Conservation (phyloP, 2,797 vertebrate genomes). For the Channa striata region DNA sequence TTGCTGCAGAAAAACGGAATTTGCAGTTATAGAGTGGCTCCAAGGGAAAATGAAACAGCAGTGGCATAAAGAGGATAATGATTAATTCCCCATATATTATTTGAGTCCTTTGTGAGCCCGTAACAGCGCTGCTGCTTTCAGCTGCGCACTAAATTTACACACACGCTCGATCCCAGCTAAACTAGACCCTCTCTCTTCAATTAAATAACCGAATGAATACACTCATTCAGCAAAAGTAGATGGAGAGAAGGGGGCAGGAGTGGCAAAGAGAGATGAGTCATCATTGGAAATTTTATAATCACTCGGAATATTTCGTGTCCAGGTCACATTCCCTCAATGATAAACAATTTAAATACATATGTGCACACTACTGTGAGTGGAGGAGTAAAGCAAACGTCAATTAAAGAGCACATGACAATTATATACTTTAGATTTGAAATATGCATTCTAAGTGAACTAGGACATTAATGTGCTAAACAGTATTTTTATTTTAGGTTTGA, state of each 20-base stretch:
- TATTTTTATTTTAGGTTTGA: constrained; percentile 30
- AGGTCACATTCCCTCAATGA: not conserved
- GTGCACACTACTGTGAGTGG: too few relatives aligned
- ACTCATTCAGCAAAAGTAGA: constrained; percentile 18
- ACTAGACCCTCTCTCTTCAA: constrained; percentile 23
- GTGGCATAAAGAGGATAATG: constrained; percentile 9
- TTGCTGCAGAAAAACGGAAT: constrained; percentile 21
- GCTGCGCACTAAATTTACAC: constrained; percentile 36
- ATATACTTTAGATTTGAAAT: constrained; percentile 19
- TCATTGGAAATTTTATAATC: constrained; percentile 9
- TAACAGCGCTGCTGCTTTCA: constrained; percentile 6
- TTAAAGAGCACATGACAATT: not conserved
- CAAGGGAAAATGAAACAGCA: not conserved
- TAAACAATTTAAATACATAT: not conserved
- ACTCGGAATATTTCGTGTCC: not conserved
- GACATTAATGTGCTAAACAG: constrained; percentile 10
- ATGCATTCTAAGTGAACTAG: not conserved
- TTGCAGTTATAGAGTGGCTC: constrained; percentile 3
- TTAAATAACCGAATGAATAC: constrained; percentile 43
- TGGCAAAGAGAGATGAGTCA: not conserved
- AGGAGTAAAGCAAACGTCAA: not conserved
- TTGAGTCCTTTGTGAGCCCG: constrained; percentile 22
- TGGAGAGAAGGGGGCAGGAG: not conserved
- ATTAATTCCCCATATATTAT: constrained; percentile 22
- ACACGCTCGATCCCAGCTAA: constrained; percentile 19